Conservation (phyloP, 2,113 vertebrate genomes). For the Rhinopomastus cyanomelas region DNA sequence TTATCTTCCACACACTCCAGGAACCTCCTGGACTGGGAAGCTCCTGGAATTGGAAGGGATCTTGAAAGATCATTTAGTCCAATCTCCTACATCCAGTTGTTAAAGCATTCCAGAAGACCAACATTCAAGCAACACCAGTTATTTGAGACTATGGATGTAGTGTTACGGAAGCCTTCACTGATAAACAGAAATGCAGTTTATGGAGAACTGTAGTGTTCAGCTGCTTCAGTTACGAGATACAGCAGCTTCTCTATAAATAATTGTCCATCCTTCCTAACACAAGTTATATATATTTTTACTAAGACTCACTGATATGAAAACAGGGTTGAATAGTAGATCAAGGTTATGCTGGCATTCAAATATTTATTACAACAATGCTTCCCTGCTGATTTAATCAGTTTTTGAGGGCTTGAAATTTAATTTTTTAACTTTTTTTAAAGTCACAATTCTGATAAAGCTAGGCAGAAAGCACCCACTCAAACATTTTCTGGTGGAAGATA, state of each 20-base stretch:
- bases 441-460: neutral
- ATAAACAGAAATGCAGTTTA: neutral
- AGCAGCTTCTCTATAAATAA: neutral
- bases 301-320: neutral
- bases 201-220: neutral
- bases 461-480: neutral
- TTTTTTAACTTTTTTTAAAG: neutral
- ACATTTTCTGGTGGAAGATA: neutral
- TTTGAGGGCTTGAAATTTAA: neutral
- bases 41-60: too few relatives aligned
- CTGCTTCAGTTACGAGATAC: neutral
- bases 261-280: neutral
- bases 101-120: too few relatives aligned
- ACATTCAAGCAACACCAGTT: neutral
- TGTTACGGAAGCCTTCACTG: neutral
- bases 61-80: too few relatives aligned
- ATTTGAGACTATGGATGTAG: neutral
- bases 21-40: too few relatives aligned
- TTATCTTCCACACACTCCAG: too few relatives aligned
- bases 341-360: neutral
- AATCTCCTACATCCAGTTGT: too few relatives aligned
- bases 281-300: neutral
- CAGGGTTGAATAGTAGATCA: neutral
- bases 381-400: slow-evolving; percentile 11
- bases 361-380: neutral